Base-by-base conservation (phyloP, 35 echinoderm and acorn worm species). In the Apostichopus californicus region DNA sequence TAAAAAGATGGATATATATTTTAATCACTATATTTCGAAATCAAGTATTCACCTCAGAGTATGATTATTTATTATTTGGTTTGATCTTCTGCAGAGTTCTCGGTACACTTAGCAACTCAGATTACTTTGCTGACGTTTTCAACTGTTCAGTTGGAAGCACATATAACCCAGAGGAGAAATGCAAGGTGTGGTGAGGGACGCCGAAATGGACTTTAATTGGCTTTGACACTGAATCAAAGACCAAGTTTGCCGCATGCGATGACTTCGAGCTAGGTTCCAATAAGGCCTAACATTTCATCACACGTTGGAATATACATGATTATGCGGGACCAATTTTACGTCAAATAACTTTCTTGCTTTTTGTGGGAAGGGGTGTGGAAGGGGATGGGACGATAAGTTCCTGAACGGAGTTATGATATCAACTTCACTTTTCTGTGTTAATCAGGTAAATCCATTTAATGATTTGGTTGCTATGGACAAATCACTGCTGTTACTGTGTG, bases 131-230 rank as follows among this genome's bases (percentile, higher is more conserved):
- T 52, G 80, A 82, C 7, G 55, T 24, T 9, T 82, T 82, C 80
- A 57, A 18, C 14, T 82, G 80, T 26, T 26, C 80, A 82, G 55
- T 52, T 12, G 80, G 80, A 18, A 82, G 80, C 55, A 82, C 12
- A 24, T 82, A 82, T n/a, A 82, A 82, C 23, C 80, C 80, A 12
- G 80, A 55, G 25, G 8, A 82, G 20, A 82, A 82, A 52, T 82
- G 80, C 80, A 82, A 82, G 25, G 80, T 82, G 80, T 82, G 80
- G 80, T 82, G 28, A 82, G 79, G 71, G 80, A 82, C 20, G 12
- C 26, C 24, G 55, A 24, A 13, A 4, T 53, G 55, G 25, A 57
- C 12, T 75, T 75, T 14, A 75, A 75, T 75, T 22, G 71, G 11
- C 12, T 75, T 46, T 46, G 34, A 46, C 34, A 46, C 34, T 46